These are phyloP conservation scores for Drosophila recens DNA, from an alignment of 2,888 invertebrate genomes.

Conservation along the genomic window DNA sequence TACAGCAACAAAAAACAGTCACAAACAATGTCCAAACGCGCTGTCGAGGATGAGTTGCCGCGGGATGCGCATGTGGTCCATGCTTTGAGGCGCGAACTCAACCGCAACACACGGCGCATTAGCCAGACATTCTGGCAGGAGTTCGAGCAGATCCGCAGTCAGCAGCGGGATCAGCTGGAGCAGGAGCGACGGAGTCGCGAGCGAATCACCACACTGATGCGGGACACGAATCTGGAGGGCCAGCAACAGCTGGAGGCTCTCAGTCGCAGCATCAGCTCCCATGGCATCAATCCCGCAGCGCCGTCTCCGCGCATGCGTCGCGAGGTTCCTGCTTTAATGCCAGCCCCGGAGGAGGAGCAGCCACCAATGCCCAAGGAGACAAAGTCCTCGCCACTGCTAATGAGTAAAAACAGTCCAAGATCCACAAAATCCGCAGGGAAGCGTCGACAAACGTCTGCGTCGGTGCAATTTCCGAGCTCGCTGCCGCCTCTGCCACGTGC, in stretches of 20 bases:
- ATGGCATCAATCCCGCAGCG: constrained; percentile 41
- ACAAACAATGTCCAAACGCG: constrained; percentile 41
- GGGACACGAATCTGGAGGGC: constrained; percentile 49
- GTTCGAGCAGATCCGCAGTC: constrained; percentile 59
- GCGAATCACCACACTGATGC: constrained; percentile 42
- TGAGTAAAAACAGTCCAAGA: no score
- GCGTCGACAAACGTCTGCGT: neutral
- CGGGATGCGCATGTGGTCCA: constrained; percentile 34
- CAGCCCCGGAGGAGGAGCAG: neutral
- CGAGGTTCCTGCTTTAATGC: neutral
- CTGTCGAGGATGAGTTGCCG: constrained; percentile 9
- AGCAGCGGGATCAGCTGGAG: constrained; percentile 49
- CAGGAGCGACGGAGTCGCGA: constrained; percentile 47
- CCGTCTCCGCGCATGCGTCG: constrained; percentile 26
- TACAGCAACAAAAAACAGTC: neutral
- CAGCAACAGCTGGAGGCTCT: constrained; percentile 51
- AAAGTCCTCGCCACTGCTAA: neutral
- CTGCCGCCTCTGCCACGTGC: constrained; percentile 20
- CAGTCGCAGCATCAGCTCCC: constrained; percentile 63
- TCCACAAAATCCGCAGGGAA: neutral
- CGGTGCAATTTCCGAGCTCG: neutral
- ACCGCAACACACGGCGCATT: constrained; percentile 49
- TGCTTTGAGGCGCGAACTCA: constrained; percentile 43
- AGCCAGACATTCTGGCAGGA: constrained; percentile 64
- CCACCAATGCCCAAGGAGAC: neutral